phyloP scores from a whole-genome alignment of 2,888 invertebrate genomes.

The Nemurella pictetii region DNA sequence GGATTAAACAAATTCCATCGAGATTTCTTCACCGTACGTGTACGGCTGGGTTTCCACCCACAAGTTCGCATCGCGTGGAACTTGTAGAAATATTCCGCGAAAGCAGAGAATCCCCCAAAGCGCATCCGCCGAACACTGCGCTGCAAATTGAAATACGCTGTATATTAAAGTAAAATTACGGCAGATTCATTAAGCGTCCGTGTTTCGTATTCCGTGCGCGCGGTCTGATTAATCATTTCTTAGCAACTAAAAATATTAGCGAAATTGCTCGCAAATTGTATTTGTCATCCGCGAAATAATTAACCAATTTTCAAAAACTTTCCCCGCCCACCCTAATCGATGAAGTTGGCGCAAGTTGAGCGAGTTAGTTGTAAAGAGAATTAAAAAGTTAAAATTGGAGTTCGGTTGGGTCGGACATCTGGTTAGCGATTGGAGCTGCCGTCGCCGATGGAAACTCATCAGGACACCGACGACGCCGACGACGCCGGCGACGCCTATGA shows the following conservation, averaged over 20 bases:
- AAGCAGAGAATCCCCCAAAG: not conserved
- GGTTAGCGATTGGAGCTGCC: not conserved
- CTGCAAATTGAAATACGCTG: not conserved
- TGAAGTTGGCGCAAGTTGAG: conserved; percentile 15
- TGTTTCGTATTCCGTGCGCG: not conserved
- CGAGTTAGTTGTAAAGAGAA: not conserved
- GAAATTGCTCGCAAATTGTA: not conserved
- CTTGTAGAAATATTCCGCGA: not conserved
- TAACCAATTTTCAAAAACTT: not conserved
- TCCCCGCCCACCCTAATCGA: conserved; percentile 4
- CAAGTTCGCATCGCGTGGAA: not conserved
- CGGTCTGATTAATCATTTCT: not conserved
- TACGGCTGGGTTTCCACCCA: not conserved
- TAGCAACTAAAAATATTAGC: not conserved
- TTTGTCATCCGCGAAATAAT: not conserved
- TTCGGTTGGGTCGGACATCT: not conserved
- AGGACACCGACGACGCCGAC: not conserved
- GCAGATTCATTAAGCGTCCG: not conserved
- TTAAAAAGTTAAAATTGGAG: conserved; percentile 21
- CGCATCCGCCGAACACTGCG: not conserved
- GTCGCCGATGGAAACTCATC: not conserved
- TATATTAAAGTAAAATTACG: not conserved
- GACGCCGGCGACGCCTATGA: not conserved
- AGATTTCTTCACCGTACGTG: too few species aligned
- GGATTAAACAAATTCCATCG: not conserved